Conservation (phyloP, 2,888 invertebrate genomes). For the Gandaritis pyraliata region DNA sequence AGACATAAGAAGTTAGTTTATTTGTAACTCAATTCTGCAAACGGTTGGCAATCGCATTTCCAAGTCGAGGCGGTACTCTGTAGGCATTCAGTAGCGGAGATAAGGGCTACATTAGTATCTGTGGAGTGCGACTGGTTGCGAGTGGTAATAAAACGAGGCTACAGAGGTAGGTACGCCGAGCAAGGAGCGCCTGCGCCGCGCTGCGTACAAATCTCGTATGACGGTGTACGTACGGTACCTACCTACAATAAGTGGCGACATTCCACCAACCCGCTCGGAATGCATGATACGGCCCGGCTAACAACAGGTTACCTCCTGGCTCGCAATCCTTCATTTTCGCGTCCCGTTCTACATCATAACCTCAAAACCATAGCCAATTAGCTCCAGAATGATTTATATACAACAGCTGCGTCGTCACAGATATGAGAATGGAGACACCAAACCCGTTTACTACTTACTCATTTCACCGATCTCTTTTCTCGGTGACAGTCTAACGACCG, state of each 20-base stretch:
- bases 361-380: slow-evolving; percentile 57
- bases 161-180: slow-evolving; percentile 44
- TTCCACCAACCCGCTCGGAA: slow-evolving; percentile 77
- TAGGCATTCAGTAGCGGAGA: slow-evolving; percentile 64
- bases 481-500: slow-evolving; percentile 74
- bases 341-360: slow-evolving; percentile 68
- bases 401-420: slow-evolving; percentile 65
- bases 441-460: slow-evolving; percentile 74
- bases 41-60: slow-evolving; percentile 39
- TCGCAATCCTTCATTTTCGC: slow-evolving; percentile 64
- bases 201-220: slow-evolving; percentile 77
- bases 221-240: slow-evolving; percentile 77
- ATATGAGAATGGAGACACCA: slow-evolving; percentile 61
- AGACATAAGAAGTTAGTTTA: no score
- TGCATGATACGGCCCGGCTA: slow-evolving; percentile 74
- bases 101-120: slow-evolving; percentile 65
- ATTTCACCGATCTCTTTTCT: slow-evolving; percentile 76
- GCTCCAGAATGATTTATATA: slow-evolving; percentile 58
- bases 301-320: slow-evolving; percentile 67
- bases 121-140: slow-evolving; percentile 60
- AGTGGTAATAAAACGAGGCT: slow-evolving; percentile 71
- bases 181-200: slow-evolving; percentile 67
- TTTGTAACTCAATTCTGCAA: not conserved
- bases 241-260: slow-evolving; percentile 75
- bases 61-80: slow-evolving; percentile 44